Evolutionary conservation across 2,113 vertebrate genomes (phyloP), one percentile per base, ranked within the genome.

Genomic region (Xyrauchen texanus): DNA sequence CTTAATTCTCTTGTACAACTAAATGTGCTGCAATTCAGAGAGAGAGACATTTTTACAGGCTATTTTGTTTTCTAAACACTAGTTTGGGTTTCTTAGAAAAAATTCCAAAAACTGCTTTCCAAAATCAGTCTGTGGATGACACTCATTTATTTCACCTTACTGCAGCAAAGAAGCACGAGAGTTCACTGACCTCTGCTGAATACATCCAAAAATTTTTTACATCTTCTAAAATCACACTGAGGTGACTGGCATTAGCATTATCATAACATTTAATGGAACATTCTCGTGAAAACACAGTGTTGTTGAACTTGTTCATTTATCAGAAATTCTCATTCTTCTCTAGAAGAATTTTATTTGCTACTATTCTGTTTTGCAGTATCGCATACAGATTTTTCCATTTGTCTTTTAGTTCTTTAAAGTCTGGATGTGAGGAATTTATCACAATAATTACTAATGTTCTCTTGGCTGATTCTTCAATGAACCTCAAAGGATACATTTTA

Each of bases 401-500:
- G 73, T 73, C 68, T 68, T 75, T 69, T 71, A 67, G 71, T 67
- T 77, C 55, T 64, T 73, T 65, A 58, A 75, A 73, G 44, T 81
- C 63, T 72, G 64, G 55, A 81, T 76, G 67, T 74, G 68, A 53
- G 68, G 73, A 83, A 79, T 75, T 76, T 74, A 68, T 73, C 68
- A 45, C 11, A 71, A 74, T 64, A 81, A 74, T 68, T 55, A 46
- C 12, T 44, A 63, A 68, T 72, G 55, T 68, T 80, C 55, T 72
- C 64, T 61, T 10, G 57, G 64, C 13, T 46, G 57, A 72, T 67
- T 74, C 68, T 67, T 60, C 55, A 73, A 51, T 57, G 63, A 68
- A 77, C 68, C 69, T 67, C 68, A 76, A 71, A 83, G 74, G 78
- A 55, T 65, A 52, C 53, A 15, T 6, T 34, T 69, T 77, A 73